phyloP scores from a whole-genome alignment of 2,797 vertebrate genomes.

The Setipinna tenuifilis region DNA sequence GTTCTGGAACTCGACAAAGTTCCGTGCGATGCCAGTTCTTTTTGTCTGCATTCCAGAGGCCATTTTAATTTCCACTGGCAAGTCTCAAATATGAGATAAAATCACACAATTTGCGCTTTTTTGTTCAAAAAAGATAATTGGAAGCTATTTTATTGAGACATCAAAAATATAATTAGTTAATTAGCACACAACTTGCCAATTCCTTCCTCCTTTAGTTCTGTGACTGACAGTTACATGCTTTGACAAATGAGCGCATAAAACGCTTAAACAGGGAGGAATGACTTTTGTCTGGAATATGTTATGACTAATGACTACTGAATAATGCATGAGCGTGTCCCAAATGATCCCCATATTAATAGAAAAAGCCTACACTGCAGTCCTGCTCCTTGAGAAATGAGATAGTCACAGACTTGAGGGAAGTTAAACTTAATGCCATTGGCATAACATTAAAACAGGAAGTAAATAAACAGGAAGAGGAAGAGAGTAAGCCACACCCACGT shows the following conservation, averaged over 20 bases:
- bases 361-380: conserved; percentile 20
- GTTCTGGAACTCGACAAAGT: background rate
- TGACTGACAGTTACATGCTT: conserved; percentile 6
- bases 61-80: background rate
- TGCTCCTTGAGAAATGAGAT: background rate
- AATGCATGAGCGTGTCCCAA: conserved; percentile 1
- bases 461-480: background rate
- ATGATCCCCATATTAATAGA: conserved; percentile 12
- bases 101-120: background rate
- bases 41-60: background rate
- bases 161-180: conserved; percentile 1
- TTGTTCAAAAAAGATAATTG: background rate
- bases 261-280: conserved; percentile 19
- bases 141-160: background rate
- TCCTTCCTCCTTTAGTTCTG: background rate
- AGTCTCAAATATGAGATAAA: background rate
- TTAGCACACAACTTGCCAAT: background rate
- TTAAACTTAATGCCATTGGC: background rate
- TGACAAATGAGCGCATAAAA: conserved; percentile 18
- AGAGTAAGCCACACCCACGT: background rate
- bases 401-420: background rate
- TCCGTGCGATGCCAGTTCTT: background rate
- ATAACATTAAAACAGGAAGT: background rate
- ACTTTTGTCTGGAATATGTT: conserved; percentile 9
- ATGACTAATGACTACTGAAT: conserved; percentile 21